phyloP scores from a whole-genome alignment of 2,113 vertebrate genomes.

The Apistogramma diplotaenia region DNA sequence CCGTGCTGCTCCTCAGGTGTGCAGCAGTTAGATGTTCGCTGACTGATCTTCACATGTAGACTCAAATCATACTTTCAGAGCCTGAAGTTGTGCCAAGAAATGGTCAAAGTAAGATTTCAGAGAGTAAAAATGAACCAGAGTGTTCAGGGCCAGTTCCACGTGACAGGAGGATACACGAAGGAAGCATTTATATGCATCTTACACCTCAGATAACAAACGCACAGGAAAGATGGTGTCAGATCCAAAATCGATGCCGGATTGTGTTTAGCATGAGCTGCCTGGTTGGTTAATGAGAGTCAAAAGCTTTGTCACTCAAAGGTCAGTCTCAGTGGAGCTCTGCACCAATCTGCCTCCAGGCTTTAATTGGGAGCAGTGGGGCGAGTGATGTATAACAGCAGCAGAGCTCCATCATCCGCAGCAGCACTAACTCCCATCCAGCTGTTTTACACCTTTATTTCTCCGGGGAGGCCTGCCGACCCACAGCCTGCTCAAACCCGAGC shows the following conservation, averaged over 20 bases:
- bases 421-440: slow-evolving; percentile 41
- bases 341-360: slow-evolving; percentile 39
- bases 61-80: not conserved
- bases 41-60: not conserved
- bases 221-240: slow-evolving; percentile 41
- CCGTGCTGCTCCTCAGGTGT: not conserved
- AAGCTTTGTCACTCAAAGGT: slow-evolving; percentile 73
- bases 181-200: slow-evolving; percentile 15
- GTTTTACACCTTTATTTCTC: slow-evolving; percentile 40
- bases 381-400: slow-evolving; percentile 48
- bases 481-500: not conserved
- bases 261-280: slow-evolving; percentile 60
- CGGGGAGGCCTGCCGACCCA: not conserved
- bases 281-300: slow-evolving; percentile 73
- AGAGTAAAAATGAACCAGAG: not conserved
- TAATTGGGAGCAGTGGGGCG: slow-evolving; percentile 63
- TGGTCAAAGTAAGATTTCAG: not conserved
- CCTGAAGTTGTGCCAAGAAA: not conserved
- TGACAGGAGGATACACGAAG: not conserved
- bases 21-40: not conserved
- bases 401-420: slow-evolving; percentile 33
- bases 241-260: slow-evolving; percentile 65
- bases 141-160: not conserved
- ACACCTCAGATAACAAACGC: slow-evolving; percentile 29
- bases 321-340: slow-evolving; percentile 38